phyloP scores from a whole-genome alignment of 2,797 vertebrate species.

The Danionella dracula region DNA sequence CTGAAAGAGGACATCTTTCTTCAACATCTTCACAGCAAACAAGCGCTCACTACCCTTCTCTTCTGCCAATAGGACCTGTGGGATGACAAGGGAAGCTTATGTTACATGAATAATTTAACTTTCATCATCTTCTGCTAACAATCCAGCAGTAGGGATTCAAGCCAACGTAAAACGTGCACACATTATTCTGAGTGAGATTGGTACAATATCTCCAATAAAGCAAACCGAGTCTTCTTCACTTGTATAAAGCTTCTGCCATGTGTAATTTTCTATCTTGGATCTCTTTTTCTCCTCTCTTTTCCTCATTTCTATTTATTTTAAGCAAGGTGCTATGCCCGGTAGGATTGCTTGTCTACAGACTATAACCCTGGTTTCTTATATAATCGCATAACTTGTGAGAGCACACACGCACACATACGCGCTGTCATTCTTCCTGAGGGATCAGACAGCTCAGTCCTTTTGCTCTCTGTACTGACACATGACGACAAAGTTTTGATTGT shows the following conservation, averaged over 20 bases:
- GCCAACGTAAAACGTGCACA: conserved; percentile 3
- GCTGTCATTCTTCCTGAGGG: conserved; percentile 7
- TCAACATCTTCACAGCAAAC: conserved; percentile 87
- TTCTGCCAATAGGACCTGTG: conserved; percentile 85
- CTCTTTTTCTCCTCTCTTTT: conserved; percentile 17
- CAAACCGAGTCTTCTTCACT: conserved; percentile 22
- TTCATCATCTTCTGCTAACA: conserved; percentile 11
- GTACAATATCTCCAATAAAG: not conserved
- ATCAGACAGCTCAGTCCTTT: conserved; percentile 9
- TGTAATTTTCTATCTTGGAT: conserved; percentile 14
- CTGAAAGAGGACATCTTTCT: conserved; percentile 90
- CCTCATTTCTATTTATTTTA: conserved; percentile 31
- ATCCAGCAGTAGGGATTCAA: not conserved
- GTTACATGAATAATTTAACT: conserved; percentile 17
- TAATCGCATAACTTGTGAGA: conserved; percentile 30
- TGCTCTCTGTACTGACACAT: not conserved
- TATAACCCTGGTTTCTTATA: conserved; percentile 47
- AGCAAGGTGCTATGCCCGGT: conserved; percentile 19
- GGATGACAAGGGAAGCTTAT: not conserved
- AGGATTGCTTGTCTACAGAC: conserved; percentile 40
- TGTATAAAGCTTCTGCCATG: not conserved
- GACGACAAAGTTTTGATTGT: not conserved
- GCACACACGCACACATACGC: not conserved
- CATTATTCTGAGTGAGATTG: not conserved
- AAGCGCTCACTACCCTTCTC: conserved; percentile 80